A percentile compares a stretch with the other conserved stretches of the same genome.
These are phyloP conservation scores for Dufourea novaeangliae DNA, from an alignment of 1,140 invertebrate species.

Conservation along the genomic window DNA sequence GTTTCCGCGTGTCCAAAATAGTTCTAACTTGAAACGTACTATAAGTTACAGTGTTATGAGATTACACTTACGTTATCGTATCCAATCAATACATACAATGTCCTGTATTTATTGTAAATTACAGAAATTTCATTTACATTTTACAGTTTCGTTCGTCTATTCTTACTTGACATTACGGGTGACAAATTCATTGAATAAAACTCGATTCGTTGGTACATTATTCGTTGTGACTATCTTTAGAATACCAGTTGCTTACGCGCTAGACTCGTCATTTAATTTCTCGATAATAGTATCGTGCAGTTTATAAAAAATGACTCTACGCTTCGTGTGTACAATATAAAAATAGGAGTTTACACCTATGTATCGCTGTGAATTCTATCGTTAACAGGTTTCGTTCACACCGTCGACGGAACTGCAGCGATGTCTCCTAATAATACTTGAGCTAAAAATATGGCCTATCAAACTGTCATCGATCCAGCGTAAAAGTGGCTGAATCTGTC, in stretches of 20 bases:
- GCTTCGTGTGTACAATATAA: neutral
- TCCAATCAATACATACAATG: neutral
- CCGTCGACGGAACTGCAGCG: too few relatives aligned
- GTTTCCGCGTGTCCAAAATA: neutral
- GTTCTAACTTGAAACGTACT: neutral
- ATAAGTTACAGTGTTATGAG: constrained; percentile 1
- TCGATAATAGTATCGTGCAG: neutral
- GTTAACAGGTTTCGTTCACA: neutral
- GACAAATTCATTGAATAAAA: constrained; percentile 2
- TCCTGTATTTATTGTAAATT: constrained; percentile 21
- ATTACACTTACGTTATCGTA: neutral
- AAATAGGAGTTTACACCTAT: neutral
- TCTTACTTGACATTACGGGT: neutral
- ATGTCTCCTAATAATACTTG: neutral
- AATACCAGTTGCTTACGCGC: neutral
- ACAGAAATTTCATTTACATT: neutral
- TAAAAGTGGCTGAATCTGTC: neutral
- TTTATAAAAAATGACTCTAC: neutral
- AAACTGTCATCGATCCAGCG: neutral
- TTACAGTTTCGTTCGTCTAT: neutral
- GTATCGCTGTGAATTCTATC: neutral
- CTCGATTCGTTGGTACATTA: neutral
- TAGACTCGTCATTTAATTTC: neutral
- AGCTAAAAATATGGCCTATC: neutral
- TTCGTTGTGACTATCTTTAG: neutral